A percentile compares a stretch with the other conserved stretches of the same genome.
Conservation (phyloP, 2,113 vertebrate genomes). For the Pimephales promelas region DNA sequence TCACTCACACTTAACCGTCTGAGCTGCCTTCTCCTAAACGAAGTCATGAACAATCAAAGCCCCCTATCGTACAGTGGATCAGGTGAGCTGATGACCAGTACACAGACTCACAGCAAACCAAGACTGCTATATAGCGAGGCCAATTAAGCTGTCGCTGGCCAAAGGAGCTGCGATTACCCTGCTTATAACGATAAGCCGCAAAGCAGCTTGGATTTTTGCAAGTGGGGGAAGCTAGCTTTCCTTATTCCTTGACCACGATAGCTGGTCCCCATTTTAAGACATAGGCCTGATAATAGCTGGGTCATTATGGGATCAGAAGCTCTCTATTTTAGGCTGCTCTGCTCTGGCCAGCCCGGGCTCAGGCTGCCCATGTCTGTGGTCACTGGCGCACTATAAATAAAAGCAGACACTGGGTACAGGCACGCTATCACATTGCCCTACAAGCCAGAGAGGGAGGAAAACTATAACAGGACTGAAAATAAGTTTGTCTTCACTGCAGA, state of each 20-base stretch:
- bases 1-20: constrained; percentile 26
- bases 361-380: constrained; percentile 66
- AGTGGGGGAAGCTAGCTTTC: constrained; percentile 52
- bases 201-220: constrained; percentile 68
- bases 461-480: constrained; percentile 26
- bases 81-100: constrained; percentile 3
- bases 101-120: constrained; percentile 21
- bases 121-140: constrained; percentile 18
- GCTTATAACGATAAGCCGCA: constrained; percentile 67
- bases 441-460: constrained; percentile 51
- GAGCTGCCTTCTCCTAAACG: neutral
- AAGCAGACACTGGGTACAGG: constrained; percentile 66
- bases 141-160: constrained; percentile 53
- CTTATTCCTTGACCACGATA: constrained; percentile 47
- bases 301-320: constrained; percentile 71
- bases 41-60: neutral
- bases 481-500: neutral
- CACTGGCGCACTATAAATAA: constrained; percentile 66
- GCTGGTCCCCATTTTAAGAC: constrained; percentile 64
- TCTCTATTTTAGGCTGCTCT: constrained; percentile 67
- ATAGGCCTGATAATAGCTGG: constrained; percentile 69
- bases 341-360: constrained; percentile 22
- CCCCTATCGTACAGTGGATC: neutral
- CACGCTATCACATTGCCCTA: constrained; percentile 58
- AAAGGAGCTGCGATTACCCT: constrained; percentile 59